These are phyloP conservation scores for Mesoligia furuncula DNA, from an alignment of 2,888 invertebrate species.

Conservation along the genomic window DNA sequence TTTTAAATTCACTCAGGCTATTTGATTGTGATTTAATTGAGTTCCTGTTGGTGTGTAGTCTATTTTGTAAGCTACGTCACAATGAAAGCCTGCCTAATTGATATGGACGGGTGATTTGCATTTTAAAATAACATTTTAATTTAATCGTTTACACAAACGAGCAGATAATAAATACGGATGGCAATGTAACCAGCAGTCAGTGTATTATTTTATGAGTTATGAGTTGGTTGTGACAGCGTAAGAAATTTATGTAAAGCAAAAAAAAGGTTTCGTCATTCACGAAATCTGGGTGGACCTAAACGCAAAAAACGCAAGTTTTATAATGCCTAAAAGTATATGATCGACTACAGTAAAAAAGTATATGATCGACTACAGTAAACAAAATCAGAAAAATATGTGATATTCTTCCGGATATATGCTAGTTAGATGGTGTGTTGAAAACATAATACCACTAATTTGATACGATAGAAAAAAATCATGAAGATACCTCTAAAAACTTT, in stretches of 20 bases:
- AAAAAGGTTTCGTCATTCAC: not conserved
- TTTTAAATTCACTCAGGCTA: constrained; percentile 15
- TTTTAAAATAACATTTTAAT: constrained; percentile 39
- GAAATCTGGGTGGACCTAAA: not conserved
- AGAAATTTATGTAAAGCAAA: not conserved
- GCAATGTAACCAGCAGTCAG: not conserved
- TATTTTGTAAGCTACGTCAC: constrained; percentile 9
- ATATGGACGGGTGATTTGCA: constrained; percentile 42
- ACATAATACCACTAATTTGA: no score
- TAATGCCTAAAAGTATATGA: no score
- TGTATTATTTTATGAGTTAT: constrained; percentile 8
- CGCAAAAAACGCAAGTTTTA: no score
- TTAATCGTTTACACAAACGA: constrained; percentile 34
- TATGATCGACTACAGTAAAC: no score
- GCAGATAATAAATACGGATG: constrained; percentile 20
- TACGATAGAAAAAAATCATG: no score
- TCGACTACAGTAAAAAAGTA: no score
- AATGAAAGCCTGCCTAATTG: constrained; percentile 24
- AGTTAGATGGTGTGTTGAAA: no score
- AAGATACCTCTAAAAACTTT: no score
- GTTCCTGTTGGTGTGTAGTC: not conserved
- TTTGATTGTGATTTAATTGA: constrained; percentile 35
- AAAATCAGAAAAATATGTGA: no score
- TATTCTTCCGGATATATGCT: no score
- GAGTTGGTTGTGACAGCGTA: not conserved